Base-by-base conservation (phyloP, 2,888 invertebrate species). In the Zele albiditarsus region DNA sequence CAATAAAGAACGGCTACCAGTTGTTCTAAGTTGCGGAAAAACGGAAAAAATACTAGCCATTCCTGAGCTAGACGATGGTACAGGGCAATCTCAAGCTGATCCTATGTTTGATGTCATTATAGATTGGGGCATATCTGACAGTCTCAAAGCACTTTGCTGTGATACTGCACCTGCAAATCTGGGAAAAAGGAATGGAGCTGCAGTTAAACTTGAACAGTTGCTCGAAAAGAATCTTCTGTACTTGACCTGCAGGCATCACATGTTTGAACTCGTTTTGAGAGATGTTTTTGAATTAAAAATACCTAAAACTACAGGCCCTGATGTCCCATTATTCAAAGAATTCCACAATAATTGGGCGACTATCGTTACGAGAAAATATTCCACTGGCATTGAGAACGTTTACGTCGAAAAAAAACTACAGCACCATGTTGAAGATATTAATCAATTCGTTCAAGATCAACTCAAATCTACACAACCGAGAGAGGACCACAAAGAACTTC, bases 401-500 rank as follows among this genome's bases (percentile, higher is more conserved):
- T 46, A 71, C 23, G 66, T 72, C 46, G n/a, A 66, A 16, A 23
- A 65, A 1, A 72, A 53, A 73, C 20, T 76, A 63, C 31, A 31
- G 10, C 25, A 76, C 58, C 76, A 76, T 57, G 20, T 73, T 70
- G 65, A 76, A 73, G 38, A 42, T 20, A 73, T 73, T 8, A 28
- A 70, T 33, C 14, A 42, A 58, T 76, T 76, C 57, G 46, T 76
- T n/a, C 58, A 73, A 70, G 16, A 68, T 46, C 71, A 71, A 72
- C 57, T 77, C 5, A 42, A 74, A 42, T 60, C 33, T 65, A 42
- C 12, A 20, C 74, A 74, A 67, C 71, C 75, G 20, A 65, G 78
- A 69, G 79, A 80, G 65, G 79, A 80, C 57, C 81, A 81, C 66
- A 68, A 62, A 68, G 81, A 80, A 73, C 57, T 79, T 20, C 71